Percentiles rank a stretch among this genome's conserved stretches.
These are phyloP conservation scores for Bubalus kerabau DNA, from an alignment of 2,113 vertebrate genomes.

Conservation along the genomic window DNA sequence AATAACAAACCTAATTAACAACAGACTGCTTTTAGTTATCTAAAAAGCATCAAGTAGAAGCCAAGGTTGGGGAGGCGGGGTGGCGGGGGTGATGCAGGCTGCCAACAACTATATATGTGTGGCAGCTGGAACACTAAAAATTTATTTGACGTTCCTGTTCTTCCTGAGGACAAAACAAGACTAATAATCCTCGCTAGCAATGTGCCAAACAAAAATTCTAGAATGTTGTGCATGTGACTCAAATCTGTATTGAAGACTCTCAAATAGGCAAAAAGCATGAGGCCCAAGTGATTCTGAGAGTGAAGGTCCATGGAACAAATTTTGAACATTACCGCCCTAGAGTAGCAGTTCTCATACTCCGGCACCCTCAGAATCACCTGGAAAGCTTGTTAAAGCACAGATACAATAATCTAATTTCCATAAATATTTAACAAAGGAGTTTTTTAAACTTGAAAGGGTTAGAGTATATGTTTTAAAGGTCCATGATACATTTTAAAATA, in stretches of 20 bases:
- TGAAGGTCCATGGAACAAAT: not conserved
- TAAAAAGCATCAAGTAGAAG: not conserved
- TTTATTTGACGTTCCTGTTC: not conserved
- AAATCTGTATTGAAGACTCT: not conserved
- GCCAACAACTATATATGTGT: not conserved
- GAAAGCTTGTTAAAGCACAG: not conserved
- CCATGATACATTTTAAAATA: not conserved
- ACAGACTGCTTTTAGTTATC: not conserved
- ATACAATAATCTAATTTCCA: not conserved
- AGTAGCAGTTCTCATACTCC: not conserved
- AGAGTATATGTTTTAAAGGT: not conserved
- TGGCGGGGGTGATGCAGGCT: rapidly evolving
- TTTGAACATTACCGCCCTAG: not conserved
- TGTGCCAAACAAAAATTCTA: not conserved
- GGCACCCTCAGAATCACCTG: not conserved
- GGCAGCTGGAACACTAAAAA: not conserved
- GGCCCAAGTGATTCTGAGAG: not conserved
- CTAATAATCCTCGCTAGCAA: not conserved
- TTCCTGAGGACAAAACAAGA: not conserved
- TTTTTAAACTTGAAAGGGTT: not conserved
- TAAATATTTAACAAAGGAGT: conserved; percentile 11
- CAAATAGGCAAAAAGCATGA: not conserved
- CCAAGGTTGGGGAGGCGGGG: not conserved
- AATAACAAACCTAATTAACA: not conserved
- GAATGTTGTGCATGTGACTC: not conserved